A percentile compares a stretch with the other conserved stretches of the same genome.
phyloP scores from a whole-genome alignment of 2,888 invertebrate species.

The Xestobium rufovillosum region DNA sequence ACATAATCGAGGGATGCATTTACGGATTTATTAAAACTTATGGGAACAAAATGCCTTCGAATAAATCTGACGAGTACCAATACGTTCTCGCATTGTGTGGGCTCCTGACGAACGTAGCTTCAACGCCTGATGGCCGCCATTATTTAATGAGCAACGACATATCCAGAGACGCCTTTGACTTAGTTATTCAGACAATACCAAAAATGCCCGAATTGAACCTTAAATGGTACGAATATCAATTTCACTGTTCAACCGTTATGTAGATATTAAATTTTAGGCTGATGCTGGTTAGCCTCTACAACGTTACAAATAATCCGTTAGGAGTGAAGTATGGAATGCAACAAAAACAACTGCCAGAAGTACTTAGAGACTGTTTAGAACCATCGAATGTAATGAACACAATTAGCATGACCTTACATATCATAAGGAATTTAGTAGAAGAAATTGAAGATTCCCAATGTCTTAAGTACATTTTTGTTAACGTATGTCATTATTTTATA shows the following conservation, averaged over 20 bases:
- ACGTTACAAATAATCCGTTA: neutral
- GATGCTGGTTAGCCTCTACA: conserved; percentile 1
- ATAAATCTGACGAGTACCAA: neutral
- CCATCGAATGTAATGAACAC: neutral
- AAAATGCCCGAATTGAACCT: too few relatives aligned
- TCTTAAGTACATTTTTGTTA: too few relatives aligned
- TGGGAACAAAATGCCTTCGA: neutral
- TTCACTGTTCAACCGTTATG: too few relatives aligned
- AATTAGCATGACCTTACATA: neutral
- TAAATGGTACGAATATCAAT: too few relatives aligned
- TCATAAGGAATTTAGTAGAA: neutral
- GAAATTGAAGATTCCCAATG: neutral
- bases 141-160: neutral
- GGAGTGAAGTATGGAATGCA: neutral
- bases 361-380: neutral
- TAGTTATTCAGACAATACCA: too few relatives aligned
- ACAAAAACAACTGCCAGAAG: neutral
- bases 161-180: too few relatives aligned
- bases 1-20: neutral
- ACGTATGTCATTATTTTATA: too few relatives aligned
- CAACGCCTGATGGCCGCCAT: neutral
- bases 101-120: neutral
- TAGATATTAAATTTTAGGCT: neutral
- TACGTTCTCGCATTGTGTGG: neutral
- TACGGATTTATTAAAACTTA: neutral